phyloP scores from a whole-genome alignment of 2,888 invertebrate genomes.

The Hydrotaea diabolus region DNA sequence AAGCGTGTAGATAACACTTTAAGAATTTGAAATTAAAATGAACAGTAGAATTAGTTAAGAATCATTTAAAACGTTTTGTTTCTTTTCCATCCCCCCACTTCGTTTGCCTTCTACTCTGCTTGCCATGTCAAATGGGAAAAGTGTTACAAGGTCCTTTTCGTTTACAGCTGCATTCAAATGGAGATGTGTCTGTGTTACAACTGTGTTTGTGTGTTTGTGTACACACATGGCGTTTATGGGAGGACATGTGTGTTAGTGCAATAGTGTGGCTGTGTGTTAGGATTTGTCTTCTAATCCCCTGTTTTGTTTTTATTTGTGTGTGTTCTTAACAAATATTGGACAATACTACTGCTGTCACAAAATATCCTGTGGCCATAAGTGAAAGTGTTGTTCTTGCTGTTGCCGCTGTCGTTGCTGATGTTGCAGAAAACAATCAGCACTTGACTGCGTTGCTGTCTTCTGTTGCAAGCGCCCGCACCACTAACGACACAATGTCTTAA shows the following conservation, averaged over 20 bases:
- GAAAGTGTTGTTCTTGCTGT: conserved; percentile 31
- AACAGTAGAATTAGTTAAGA: conserved; percentile 14
- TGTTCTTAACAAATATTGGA: conserved; percentile 51
- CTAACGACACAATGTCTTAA: neutral
- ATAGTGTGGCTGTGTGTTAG: too few species aligned
- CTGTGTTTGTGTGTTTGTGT: neutral
- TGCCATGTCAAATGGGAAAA: conserved; percentile 10
- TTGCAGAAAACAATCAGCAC: neutral
- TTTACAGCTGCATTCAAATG: neutral
- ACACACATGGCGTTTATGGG: neutral
- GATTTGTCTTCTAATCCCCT: conserved; percentile 32
- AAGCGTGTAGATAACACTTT: neutral
- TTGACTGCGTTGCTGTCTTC: neutral
- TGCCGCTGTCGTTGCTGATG: neutral
- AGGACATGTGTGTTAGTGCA: neutral
- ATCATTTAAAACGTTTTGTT: conserved; percentile 21
- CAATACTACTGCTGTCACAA: conserved; percentile 35
- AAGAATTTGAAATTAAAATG: neutral
- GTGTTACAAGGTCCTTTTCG: conserved; percentile 52
- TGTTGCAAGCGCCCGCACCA: neutral
- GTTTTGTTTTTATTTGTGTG: neutral
- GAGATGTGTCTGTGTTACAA: neutral
- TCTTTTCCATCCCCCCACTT: neutral
- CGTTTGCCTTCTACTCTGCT: neutral
- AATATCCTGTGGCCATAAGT: conserved; percentile 46